Evolutionary conservation across 37 sponge, comb jelly and placozoan species (phyloP).

Genomic region (Sycon ciliatum): DNA sequence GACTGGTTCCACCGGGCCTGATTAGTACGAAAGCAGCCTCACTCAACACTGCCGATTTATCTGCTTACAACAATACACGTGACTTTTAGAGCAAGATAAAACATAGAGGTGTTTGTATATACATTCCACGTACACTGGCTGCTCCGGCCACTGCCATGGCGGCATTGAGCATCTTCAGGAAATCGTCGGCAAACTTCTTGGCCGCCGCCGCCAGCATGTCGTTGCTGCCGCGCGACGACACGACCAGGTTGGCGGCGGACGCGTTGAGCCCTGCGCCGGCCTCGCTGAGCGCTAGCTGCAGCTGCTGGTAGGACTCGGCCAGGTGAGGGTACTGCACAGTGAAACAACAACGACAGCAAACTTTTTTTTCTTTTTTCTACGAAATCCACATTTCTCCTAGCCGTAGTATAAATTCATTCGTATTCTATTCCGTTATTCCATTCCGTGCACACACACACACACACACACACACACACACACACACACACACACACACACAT

Average conservation of each 20-base stretch:
- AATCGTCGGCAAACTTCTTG: constrained; percentile 51
- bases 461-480: constrained; percentile 5
- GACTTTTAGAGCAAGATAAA: neutral
- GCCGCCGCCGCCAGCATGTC: constrained; percentile 75
- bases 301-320: constrained; percentile 52
- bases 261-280: constrained; percentile 83
- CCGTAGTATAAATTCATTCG: too few relatives aligned
- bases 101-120: too few relatives aligned
- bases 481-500: constrained; percentile 1
- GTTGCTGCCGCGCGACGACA: constrained; percentile 65
- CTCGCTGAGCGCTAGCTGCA: constrained; percentile 68
- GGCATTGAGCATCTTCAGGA: constrained; percentile 51
- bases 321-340: constrained; percentile 39
- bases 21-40: neutral
- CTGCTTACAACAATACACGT: neutral
- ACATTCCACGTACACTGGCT: constrained; percentile 36
- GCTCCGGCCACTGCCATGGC: constrained; percentile 80
- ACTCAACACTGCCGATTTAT: neutral
- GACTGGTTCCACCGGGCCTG: too few relatives aligned
- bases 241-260: constrained; percentile 65
- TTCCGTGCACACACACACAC: neutral
- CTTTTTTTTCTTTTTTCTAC: too few relatives aligned
- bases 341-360: neutral
- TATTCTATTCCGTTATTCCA: too few relatives aligned
- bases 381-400: too few relatives aligned